Evolutionary conservation across 2,888 invertebrate species (phyloP), one percentile per base, ranked within the genome.

Genomic region (Nezara viridula): DNA sequence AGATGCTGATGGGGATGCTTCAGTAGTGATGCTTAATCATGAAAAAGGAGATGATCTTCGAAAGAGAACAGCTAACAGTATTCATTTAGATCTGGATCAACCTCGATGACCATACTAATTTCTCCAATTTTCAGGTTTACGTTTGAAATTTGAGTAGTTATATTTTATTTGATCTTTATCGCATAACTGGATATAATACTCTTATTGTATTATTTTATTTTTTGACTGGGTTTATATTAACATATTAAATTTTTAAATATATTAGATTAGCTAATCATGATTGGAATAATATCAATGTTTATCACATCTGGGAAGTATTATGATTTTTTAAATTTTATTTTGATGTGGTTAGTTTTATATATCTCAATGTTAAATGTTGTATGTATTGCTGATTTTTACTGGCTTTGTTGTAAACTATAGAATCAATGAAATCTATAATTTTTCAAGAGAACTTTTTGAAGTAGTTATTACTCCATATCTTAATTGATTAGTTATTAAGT

Each of bases 11-110:
- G 44, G 81, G 24, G 81, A 81, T 3, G 44, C 44, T 47, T 81
- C 81, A 12, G 44, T 81, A 2, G 73, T 47, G 37, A 88, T 88
- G 88, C 60, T 73, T 44, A 88, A 66, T 40, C 37, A 88, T 88
- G 88, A 88, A 55, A 37, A 88, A 73, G 55, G 40, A n/a, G 66
- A 88, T 27, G 88, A 88, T 1, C 24, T 32, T n/a, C 60, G 88
- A 73, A 88, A 66, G 55, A 88, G 88, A 73, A 66, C 88, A n/a
- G 27, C 66, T 24, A 88, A 88, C 88, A 88, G 88, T 73, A n/a
- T 88, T 66, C 88, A 73, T 66, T 44, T 88, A 44, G 66, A 88
- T 47, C 55, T 88, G 60, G 66, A 88, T 47, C 37, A 88, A 44
- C 49, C 66, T 47, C 81, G 81, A 81, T 81, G 81, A 81, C 81